Base-by-base conservation (phyloP, 1,140 invertebrate genomes). In the Caerostris darwini region DNA sequence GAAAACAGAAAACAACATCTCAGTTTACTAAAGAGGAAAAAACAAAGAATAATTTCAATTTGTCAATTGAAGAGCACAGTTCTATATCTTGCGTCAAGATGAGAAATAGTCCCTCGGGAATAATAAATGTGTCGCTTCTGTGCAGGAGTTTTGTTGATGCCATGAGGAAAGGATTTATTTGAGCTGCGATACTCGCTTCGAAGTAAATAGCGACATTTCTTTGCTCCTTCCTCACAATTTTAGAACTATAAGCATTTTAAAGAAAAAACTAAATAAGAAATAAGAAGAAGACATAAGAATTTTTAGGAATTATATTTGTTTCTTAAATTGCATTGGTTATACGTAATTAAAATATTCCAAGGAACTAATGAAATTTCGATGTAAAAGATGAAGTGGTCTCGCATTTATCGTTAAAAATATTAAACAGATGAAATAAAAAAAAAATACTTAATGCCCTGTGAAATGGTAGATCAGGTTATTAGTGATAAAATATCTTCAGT, bases 11-110 rank as follows among this genome's bases (percentile, higher is more conserved):
- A 77, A 77, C 8, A 8, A 53, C 34, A 77, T 77, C 71, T 77
- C 4, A 10, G 8, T 19, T 34, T 77, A 67, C 61, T 14, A 67
- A 14, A 34, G 34, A 12, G 34, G 12, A 77, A 50, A 53, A 77
- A 77, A 77, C 34, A 77, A 77, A 77, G 50, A 77, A 77, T 77
- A 77, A 77, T 77, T 77, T 77, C 34, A 77, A 77, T 77, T 77
- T 77, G 71, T 77, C 71, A 77, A 77, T 77, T 77, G 71, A 12
- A 50, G 71, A 77, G 71, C 12, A 53, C 34, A 53, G 71, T 50
- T 77, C 10, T 77, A 50, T 12, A 77, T 77, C 50, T 50, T 50
- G 71, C 34, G 71, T 77, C 71, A 77, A 77, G 71, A 77, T 77
- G 71, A 77, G 71, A 77, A 77, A 77, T 77, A 77, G 71, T 77